Evolutionary conservation across 35 echinoderm and acorn worm genomes (phyloP).

Genomic region (Acanthaster planci): DNA sequence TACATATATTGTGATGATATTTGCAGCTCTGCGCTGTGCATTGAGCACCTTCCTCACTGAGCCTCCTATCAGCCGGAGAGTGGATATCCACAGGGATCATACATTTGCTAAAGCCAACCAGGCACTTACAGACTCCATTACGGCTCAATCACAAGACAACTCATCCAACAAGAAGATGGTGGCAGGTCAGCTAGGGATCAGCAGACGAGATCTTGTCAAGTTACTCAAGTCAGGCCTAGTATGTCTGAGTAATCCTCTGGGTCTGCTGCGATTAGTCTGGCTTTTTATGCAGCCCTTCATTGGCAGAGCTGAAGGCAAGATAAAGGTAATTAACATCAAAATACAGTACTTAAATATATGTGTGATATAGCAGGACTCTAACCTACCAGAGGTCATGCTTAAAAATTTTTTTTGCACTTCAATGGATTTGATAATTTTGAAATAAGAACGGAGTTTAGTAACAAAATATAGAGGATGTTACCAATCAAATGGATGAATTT

Average conservation of each 20-base stretch:
- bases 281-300: slow-evolving; percentile 1
- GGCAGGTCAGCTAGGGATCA: background rate
- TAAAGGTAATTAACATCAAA: background rate
- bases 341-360: too few species aligned
- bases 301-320: background rate
- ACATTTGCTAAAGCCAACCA: background rate
- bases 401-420: too few species aligned
- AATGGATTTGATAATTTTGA: too few species aligned
- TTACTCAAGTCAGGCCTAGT: background rate
- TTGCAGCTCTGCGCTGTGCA: slow-evolving; percentile 4
- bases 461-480: too few species aligned
- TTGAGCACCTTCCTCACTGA: slow-evolving; percentile 7
- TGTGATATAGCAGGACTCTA: too few species aligned
- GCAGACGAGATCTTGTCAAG: slow-evolving; percentile 1
- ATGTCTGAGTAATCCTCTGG: background rate
- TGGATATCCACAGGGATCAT: background rate
- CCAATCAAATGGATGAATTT: too few species aligned
- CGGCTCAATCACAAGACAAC: background rate
- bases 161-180: background rate
- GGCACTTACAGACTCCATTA: background rate
- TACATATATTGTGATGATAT: background rate
- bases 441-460: too few species aligned
- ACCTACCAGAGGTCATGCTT: too few species aligned
- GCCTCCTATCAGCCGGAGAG: background rate
- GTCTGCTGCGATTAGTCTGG: background rate